Conservation (phyloP, 2,888 invertebrate species). For the Caenorhabditis zanzibari region DNA sequence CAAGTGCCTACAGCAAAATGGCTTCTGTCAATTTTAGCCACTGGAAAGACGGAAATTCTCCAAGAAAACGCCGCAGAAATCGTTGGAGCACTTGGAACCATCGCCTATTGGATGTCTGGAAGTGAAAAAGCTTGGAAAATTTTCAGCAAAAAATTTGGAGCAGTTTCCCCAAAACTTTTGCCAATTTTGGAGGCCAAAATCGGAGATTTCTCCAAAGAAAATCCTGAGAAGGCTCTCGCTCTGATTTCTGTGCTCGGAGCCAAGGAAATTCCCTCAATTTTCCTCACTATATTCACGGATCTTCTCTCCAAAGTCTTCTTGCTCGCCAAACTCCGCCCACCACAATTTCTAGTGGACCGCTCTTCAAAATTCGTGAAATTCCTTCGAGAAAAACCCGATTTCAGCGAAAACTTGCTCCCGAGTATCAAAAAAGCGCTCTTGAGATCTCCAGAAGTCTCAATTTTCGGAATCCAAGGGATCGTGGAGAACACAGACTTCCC, state of each 20-base stretch:
- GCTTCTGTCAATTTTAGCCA: slow-evolving; percentile 26
- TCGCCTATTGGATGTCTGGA: slow-evolving; percentile 61
- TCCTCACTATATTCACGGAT: slow-evolving; percentile 49
- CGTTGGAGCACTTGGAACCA: slow-evolving; percentile 37
- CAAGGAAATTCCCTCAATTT: background rate
- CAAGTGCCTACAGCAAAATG: slow-evolving; percentile 54
- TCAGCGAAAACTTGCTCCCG: slow-evolving; percentile 89
- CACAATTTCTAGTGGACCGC: slow-evolving; percentile 56
- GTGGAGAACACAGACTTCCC: slow-evolving; percentile 57
- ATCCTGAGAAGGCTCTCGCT: slow-evolving; percentile 51
- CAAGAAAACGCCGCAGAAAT: slow-evolving; percentile 22
- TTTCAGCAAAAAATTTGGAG: slow-evolving; percentile 42
- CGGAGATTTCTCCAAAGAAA: slow-evolving; percentile 20
- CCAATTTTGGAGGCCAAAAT: slow-evolving; percentile 20
- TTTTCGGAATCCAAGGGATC: slow-evolving; percentile 84
- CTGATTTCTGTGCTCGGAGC: slow-evolving; percentile 46
- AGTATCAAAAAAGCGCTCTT: slow-evolving; percentile 94
- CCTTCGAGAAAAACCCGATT: slow-evolving; percentile 83
- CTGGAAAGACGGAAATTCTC: background rate
- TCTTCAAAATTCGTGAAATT: slow-evolving; percentile 18
- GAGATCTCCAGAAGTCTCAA: slow-evolving; percentile 93
- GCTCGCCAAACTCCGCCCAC: slow-evolving; percentile 59
- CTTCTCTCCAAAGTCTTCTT: slow-evolving; percentile 58
- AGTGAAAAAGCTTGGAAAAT: slow-evolving; percentile 50
- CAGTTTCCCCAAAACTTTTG: slow-evolving; percentile 1